Evolutionary conservation across 2,113 vertebrate genomes (phyloP).

Genomic region (Hyaena hyaena): DNA sequence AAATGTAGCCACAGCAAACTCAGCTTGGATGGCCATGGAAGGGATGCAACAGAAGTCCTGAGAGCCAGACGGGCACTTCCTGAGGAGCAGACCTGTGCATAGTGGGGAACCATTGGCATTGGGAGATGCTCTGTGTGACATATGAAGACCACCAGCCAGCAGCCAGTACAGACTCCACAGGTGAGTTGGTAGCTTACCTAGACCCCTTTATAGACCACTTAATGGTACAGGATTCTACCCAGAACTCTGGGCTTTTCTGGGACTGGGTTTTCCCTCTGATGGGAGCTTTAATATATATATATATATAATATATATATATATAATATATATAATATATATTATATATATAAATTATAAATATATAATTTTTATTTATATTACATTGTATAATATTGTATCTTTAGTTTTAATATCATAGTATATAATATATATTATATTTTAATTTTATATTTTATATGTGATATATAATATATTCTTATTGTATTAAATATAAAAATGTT

Average conservation of each 20-base stretch:
- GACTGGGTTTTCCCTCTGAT: neutral
- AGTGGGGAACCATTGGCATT: too few relatives aligned
- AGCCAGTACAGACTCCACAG: accelerated
- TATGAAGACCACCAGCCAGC: neutral
- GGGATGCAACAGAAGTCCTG: neutral
- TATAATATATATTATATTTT: neutral
- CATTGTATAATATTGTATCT: neutral
- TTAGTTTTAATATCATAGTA: neutral
- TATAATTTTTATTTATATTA: neutral
- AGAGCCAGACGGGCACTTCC: neutral
- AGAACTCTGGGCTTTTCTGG: neutral
- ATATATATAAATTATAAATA: too few relatives aligned
- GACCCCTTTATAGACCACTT: neutral
- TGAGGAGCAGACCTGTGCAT: too few relatives aligned
- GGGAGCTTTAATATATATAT: neutral
- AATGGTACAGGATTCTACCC: neutral
- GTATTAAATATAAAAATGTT: neutral
- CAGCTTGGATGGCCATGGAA: neutral
- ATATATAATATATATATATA: too few relatives aligned
- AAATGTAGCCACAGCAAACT: neutral
- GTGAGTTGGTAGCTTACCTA: neutral
- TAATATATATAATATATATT: too few relatives aligned
- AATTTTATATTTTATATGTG: neutral
- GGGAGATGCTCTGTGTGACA: too few relatives aligned
- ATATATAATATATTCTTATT: neutral